Evolutionary conservation across 1,140 invertebrate species (phyloP).

Genomic region (Drosophila punjabiensis): DNA sequence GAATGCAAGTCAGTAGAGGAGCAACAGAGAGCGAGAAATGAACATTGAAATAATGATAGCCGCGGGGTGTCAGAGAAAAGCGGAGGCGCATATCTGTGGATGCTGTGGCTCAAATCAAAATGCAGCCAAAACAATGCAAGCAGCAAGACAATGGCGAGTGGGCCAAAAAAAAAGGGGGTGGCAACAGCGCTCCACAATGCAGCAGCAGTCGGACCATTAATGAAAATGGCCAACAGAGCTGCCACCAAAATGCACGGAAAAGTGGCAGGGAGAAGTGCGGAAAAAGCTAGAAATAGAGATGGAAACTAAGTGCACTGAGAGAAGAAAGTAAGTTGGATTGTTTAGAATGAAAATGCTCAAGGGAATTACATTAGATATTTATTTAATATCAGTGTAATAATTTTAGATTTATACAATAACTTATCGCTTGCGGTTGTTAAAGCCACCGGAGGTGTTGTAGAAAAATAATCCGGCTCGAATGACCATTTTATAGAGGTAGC

Average conservation of each 20-base stretch:
- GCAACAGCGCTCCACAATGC: conserved; percentile 48
- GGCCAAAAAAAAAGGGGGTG: not conserved
- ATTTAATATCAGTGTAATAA: too few relatives aligned
- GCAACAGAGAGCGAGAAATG: conserved; percentile 50
- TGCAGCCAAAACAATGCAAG: conserved; percentile 73
- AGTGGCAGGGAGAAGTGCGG: conserved; percentile 1
- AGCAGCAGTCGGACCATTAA: conserved; percentile 63
- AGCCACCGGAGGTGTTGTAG: too few relatives aligned
- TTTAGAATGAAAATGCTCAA: too few relatives aligned
- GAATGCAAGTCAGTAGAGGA: conserved; percentile 34
- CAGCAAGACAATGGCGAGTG: conserved; percentile 60
- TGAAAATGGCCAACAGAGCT: conserved; percentile 76
- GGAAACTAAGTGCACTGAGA: too few relatives aligned
- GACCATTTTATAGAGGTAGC: too few relatives aligned
- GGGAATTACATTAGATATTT: too few relatives aligned
- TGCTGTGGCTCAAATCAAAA: conserved; percentile 80
- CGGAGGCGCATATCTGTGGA: conserved; percentile 50
- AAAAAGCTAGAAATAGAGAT: too few relatives aligned
- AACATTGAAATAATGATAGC: conserved; percentile 78
- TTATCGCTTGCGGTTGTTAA: too few relatives aligned
- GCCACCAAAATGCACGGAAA: conserved; percentile 44
- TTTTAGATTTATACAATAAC: too few relatives aligned
- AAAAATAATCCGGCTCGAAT: too few relatives aligned
- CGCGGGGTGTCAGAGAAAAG: conserved; percentile 56
- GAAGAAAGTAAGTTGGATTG: too few relatives aligned